Conservation (phyloP, 2,113 vertebrate species). For the Progne subis region DNA sequence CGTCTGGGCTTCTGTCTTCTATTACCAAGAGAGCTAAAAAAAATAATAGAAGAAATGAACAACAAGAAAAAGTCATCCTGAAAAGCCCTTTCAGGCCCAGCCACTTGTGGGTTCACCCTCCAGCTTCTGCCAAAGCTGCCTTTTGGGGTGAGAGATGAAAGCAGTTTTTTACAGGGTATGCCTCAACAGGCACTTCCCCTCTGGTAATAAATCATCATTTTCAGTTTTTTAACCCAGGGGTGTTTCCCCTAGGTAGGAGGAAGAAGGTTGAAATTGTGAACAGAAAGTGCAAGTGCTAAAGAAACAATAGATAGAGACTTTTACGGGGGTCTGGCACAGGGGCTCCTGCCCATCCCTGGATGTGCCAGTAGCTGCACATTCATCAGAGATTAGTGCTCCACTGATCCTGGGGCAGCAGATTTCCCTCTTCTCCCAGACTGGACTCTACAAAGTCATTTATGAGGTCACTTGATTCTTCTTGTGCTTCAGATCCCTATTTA, state of each 20-base stretch:
- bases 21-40: not conserved
- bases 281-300: not conserved
- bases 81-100: not conserved
- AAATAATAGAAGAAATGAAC: not conserved
- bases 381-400: rapidly evolving
- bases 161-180: not conserved
- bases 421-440: not conserved
- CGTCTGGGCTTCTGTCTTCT: not conserved
- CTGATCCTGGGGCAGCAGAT: rapidly evolving
- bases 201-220: not conserved
- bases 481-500: not conserved
- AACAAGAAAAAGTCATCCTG: not conserved
- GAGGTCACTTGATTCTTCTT: not conserved
- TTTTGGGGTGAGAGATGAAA: not conserved
- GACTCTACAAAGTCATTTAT: not conserved
- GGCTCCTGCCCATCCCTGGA: rapidly evolving
- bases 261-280: not conserved
- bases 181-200: not conserved
- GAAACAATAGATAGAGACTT: not conserved
- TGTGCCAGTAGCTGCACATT: not conserved
- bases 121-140: not conserved
- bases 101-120: not conserved
- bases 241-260: not conserved
- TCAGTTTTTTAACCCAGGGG: not conserved
- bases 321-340: not conserved